These are phyloP conservation scores for Ctenopoma kingsleyae DNA, from an alignment of 2,797 vertebrate genomes.

Conservation along the genomic window DNA sequence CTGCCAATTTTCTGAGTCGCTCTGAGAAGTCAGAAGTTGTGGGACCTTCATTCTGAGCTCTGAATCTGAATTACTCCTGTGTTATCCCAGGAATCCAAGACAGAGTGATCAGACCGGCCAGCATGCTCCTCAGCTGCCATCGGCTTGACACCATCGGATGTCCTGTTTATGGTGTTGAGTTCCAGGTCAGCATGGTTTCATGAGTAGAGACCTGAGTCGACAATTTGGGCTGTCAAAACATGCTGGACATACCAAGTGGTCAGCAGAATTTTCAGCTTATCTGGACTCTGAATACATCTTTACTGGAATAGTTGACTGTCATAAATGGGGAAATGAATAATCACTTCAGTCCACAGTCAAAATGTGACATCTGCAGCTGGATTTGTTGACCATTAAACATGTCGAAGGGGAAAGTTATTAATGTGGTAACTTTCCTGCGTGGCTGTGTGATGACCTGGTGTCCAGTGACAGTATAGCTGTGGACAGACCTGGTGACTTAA, in stretches of 20 bases:
- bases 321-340: slow-evolving; percentile 23
- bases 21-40: slow-evolving; percentile 60
- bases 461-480: slow-evolving; percentile 24
- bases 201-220: slow-evolving; percentile 55
- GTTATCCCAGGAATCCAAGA: slow-evolving; percentile 72
- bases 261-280: slow-evolving; percentile 60
- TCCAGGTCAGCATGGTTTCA: slow-evolving; percentile 66
- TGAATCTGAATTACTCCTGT: slow-evolving; percentile 38
- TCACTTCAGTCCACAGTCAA: slow-evolving; percentile 3
- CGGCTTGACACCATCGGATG: slow-evolving; percentile 69
- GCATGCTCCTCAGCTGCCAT: slow-evolving; percentile 63
- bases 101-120: slow-evolving; percentile 31
- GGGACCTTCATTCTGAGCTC: slow-evolving; percentile 43
- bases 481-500: slow-evolving; percentile 41
- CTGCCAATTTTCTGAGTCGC: slow-evolving; percentile 26
- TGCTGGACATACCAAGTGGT: slow-evolving; percentile 44
- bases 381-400: slow-evolving; percentile 10
- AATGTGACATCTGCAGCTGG: slow-evolving; percentile 16
- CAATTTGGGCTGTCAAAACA: slow-evolving; percentile 55
- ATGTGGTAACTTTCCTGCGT: slow-evolving; percentile 2
- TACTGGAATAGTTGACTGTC: background rate
- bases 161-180: slow-evolving; percentile 74
- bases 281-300: slow-evolving; percentile 45
- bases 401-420: background rate
- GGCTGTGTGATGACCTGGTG: background rate